Percentiles rank a stretch among this genome's conserved stretches.
Evolutionary conservation across 2,113 vertebrate genomes (phyloP).

Genomic region (Corapipo altera): DNA sequence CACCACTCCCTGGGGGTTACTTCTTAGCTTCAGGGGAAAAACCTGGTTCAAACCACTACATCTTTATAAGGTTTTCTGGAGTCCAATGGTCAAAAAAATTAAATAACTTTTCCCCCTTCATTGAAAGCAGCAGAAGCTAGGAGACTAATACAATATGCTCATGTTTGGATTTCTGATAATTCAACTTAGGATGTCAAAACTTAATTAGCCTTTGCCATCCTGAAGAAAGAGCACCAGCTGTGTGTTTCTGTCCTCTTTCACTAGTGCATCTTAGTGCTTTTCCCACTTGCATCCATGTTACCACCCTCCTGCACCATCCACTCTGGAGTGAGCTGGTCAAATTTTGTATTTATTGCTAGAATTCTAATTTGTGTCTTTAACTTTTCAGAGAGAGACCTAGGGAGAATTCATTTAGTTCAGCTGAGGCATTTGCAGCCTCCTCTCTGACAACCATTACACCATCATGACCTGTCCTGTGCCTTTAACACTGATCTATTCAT

Average conservation of each 20-base stretch:
- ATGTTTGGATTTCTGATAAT: constrained; percentile 18
- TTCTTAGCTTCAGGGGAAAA: no score
- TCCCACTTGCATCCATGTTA: background rate
- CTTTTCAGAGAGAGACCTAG: background rate
- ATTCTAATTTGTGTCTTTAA: constrained; percentile 5
- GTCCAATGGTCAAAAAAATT: background rate
- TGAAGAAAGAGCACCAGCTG: background rate
- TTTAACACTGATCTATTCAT: constrained; percentile 42
- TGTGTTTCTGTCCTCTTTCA: background rate
- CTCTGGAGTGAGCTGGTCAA: background rate
- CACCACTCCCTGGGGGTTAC: no score
- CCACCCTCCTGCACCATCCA: background rate
- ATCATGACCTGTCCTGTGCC: background rate
- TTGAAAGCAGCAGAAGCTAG: background rate
- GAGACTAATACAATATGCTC: background rate
- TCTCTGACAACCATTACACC: constrained; percentile 20
- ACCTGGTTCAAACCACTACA: no score
- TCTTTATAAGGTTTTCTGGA: background rate
- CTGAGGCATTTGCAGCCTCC: background rate
- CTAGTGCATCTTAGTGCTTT: background rate
- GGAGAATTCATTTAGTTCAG: constrained; percentile 32
- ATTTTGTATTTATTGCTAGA: constrained; percentile 4
- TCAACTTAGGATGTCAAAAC: background rate
- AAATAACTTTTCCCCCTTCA: background rate
- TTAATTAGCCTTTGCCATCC: background rate